Conservation (phyloP, 1,140 invertebrate species). For the Araneus ventricosus region DNA sequence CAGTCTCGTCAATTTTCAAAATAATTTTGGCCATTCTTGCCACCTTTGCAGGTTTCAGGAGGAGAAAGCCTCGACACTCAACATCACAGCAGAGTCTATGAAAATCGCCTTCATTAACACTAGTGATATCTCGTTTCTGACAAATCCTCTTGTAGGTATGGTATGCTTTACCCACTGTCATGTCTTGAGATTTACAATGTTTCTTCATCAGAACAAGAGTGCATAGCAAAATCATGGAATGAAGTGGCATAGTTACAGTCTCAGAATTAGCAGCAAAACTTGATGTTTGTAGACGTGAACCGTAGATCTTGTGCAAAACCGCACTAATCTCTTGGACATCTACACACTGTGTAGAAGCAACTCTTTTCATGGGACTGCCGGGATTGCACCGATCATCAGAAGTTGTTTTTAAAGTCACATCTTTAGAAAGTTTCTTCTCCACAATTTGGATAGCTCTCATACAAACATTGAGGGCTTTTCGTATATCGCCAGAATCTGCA, state of each 20-base stretch:
- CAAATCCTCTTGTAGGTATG: slow-evolving; percentile 88
- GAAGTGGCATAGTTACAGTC: slow-evolving; percentile 84
- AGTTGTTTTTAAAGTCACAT: slow-evolving; percentile 78
- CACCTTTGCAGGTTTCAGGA: slow-evolving; percentile 35
- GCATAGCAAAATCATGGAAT: slow-evolving; percentile 94
- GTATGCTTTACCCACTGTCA: slow-evolving; percentile 89
- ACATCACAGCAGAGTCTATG: slow-evolving; percentile 35
- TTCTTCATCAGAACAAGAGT: slow-evolving; percentile 90
- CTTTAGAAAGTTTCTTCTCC: slow-evolving; percentile 80
- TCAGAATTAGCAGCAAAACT: background rate
- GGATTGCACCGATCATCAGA: slow-evolving; percentile 78
- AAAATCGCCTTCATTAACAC: slow-evolving; percentile 80
- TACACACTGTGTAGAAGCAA: slow-evolving; percentile 81
- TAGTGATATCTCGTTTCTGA: slow-evolving; percentile 86
- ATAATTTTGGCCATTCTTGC: slow-evolving; percentile 82
- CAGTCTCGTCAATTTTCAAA: slow-evolving; percentile 91
- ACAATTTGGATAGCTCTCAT: slow-evolving; percentile 90
- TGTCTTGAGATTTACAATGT: slow-evolving; percentile 90
- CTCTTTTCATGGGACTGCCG: slow-evolving; percentile 78
- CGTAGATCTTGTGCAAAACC: slow-evolving; percentile 92
- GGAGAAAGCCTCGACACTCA: slow-evolving; percentile 46
- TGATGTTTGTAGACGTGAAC: slow-evolving; percentile 84
- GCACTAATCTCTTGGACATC: slow-evolving; percentile 89
- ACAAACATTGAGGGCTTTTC: slow-evolving; percentile 95
- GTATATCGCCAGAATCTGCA: slow-evolving; percentile 94